These are phyloP conservation scores for Leptonema lineaticorne DNA, from an alignment of 1,140 invertebrate genomes.

Conservation along the genomic window DNA sequence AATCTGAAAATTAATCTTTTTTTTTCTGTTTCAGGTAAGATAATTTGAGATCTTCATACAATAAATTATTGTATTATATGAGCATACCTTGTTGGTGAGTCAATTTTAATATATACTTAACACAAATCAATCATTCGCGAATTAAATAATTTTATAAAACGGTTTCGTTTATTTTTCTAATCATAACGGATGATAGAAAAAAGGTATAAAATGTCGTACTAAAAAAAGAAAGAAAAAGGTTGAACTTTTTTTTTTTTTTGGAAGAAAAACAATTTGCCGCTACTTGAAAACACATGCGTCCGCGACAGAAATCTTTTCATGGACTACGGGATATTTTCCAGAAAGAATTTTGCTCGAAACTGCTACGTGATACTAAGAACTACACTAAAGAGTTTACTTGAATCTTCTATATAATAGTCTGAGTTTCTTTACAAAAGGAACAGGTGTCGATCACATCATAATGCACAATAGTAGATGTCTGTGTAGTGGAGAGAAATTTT, in stretches of 20 bases:
- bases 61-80: too few relatives aligned
- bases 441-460: constrained; percentile 29
- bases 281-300: constrained; percentile 14
- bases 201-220: neutral
- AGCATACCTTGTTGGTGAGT: neutral
- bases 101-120: neutral
- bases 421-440: constrained; percentile 17
- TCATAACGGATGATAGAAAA: neutral
- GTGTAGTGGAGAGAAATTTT: too few relatives aligned
- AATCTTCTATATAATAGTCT: constrained; percentile 26
- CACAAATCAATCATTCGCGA: too few relatives aligned
- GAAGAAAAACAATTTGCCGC: neutral
- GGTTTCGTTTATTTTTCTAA: too few relatives aligned
- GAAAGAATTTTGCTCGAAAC: constrained; percentile 23
- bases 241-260: too few relatives aligned
- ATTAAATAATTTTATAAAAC: too few relatives aligned
- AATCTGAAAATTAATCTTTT: neutral
- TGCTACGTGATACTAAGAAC: constrained; percentile 28
- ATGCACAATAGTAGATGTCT: too few relatives aligned
- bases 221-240: neutral
- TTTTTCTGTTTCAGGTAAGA: constrained; percentile 16
- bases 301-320: constrained; percentile 9
- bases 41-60: neutral
- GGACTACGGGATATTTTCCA: constrained; percentile 10
- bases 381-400: constrained; percentile 30